Evolutionary conservation across 1,140 invertebrate genomes (phyloP).

Genomic region (Aphis craccivora): DNA sequence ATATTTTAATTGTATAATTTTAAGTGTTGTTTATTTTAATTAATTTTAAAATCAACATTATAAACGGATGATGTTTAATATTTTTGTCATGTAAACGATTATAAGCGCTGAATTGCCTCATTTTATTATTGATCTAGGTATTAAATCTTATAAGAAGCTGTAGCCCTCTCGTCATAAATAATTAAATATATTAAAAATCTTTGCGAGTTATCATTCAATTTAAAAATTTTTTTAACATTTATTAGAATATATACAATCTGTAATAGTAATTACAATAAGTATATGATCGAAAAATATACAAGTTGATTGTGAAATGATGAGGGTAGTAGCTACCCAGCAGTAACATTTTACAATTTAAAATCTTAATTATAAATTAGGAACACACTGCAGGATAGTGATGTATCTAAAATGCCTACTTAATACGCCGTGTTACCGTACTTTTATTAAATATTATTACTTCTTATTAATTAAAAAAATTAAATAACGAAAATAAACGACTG

Average conservation of each 20-base stretch:
- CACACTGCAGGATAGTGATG: not conserved
- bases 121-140: not conserved
- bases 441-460: not conserved
- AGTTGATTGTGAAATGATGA: too few relatives aligned
- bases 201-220: not conserved
- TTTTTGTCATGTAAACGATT: not conserved
- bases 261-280: too few relatives aligned
- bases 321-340: too few relatives aligned
- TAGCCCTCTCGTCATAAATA: not conserved
- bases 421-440: not conserved
- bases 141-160: not conserved
- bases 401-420: not conserved
- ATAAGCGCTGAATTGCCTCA: not conserved
- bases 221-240: not conserved
- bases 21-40: not conserved
- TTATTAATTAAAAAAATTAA: too few relatives aligned
- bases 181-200: not conserved
- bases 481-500: not conserved
- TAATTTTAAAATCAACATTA: not conserved
- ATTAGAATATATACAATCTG: too few relatives aligned
- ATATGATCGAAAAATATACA: too few relatives aligned
- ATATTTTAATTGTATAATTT: not conserved
- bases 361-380: too few relatives aligned
- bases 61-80: not conserved
- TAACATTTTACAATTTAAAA: not conserved